These are phyloP conservation scores for Poeciliopsis presidionis DNA, from an alignment of 2,797 vertebrate genomes.

Conservation along the genomic window DNA sequence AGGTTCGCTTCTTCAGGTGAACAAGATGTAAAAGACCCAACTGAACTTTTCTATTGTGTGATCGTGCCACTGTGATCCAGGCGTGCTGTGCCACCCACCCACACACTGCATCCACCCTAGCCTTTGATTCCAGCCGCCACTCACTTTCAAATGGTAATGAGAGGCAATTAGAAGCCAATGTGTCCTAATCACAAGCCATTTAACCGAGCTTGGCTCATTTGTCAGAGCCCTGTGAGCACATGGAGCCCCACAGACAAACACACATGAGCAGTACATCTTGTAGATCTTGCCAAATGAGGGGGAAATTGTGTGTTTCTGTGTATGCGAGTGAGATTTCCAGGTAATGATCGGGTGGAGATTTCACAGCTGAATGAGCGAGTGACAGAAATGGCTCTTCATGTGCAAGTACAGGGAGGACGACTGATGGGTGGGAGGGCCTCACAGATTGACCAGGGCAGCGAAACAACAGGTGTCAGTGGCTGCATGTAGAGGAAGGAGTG, in stretches of 20 bases:
- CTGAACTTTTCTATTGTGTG: slow-evolving; percentile 33
- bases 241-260: slow-evolving; percentile 41
- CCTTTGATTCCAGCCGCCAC: slow-evolving; percentile 75
- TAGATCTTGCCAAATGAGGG: slow-evolving; percentile 34
- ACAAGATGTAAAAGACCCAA: slow-evolving; percentile 14
- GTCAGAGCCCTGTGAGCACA: slow-evolving; percentile 63
- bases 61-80: slow-evolving; percentile 35
- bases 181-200: slow-evolving; percentile 81
- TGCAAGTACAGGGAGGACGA: slow-evolving; percentile 33
- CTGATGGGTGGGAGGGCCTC: slow-evolving; percentile 30
- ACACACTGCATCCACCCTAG: slow-evolving; percentile 42
- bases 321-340: slow-evolving; percentile 39
- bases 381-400: slow-evolving; percentile 49
- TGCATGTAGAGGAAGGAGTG: slow-evolving; percentile 46
- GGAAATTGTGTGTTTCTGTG: slow-evolving; percentile 13
- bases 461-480: slow-evolving; percentile 38
- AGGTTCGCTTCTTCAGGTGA: neutral
- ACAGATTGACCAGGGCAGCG: slow-evolving; percentile 16
- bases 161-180: slow-evolving; percentile 80
- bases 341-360: slow-evolving; percentile 55
- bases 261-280: slow-evolving; percentile 56
- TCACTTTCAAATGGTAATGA: slow-evolving; percentile 82
- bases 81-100: slow-evolving; percentile 20
- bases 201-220: slow-evolving; percentile 75
- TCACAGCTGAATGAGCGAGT: slow-evolving; percentile 44